Evolutionary conservation across 2,797 vertebrate species (phyloP), one percentile per base, ranked within the genome.

Genomic region (Lutjanus argentimaculatus): DNA sequence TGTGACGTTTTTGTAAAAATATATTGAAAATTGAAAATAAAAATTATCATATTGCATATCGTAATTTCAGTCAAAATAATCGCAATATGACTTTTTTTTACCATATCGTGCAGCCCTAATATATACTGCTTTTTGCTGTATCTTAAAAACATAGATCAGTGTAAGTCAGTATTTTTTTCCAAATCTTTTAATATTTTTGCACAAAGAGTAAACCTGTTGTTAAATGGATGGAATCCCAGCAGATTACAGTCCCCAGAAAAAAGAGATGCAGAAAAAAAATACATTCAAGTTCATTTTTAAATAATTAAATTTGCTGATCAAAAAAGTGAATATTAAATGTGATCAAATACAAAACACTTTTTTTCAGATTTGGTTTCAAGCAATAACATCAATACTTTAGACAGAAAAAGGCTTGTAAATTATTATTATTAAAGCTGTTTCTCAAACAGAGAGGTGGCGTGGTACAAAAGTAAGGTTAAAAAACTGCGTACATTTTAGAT

Each of bases 251-350:
- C 40, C 7, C 10, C 21, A 53, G 3, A 53, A 57, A 65, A 73
- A 30, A 45, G 1, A 57, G 21, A 49, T n/a, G 58, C 14, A n/a
- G 2, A 19, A 13, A 45, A 57, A 70, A 57, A 70, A n/a, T 12
- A 42, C 16, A 73, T 67, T 81, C 15, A 81, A 72, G 72, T 45
- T 62, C 5, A 2, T 22, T 30, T 72, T 89, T 83, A 84, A 86
- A 75, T 81, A 84, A 75, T 68, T 6, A 76, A 67, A 72, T 72
- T 21, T 12, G 65, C 10, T 22, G 21, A 42, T 58, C 22, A 53
- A 86, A 80, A 85, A 80, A 30, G 8, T 51, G 8, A 76, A 69
- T 58, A 81, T 55, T 17, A 86, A 84, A 79, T 56, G 14, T 73
- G 74, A 46, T 75, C 55, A 71, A 69, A 80, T 79, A 88, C 55